These are phyloP conservation scores for Calameuta filiformis DNA, from an alignment of 2,888 invertebrate species.

Conservation along the genomic window DNA sequence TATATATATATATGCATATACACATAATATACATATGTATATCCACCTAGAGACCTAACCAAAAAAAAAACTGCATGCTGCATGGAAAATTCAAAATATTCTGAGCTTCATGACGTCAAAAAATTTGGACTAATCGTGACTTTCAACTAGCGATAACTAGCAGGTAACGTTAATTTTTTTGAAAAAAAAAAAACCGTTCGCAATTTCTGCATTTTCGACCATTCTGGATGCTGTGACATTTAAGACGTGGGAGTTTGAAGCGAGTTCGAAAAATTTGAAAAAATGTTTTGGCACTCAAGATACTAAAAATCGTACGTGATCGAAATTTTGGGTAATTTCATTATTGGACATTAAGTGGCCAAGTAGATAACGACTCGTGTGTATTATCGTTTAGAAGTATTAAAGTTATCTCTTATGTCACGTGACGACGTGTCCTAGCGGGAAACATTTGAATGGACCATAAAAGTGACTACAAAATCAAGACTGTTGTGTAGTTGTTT, in stretches of 20 bases:
- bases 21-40: slow-evolving; percentile 6
- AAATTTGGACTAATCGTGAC: too few species aligned
- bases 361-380: background rate
- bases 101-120: background rate
- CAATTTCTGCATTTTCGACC: too few species aligned
- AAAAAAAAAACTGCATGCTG: background rate
- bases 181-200: too few species aligned
- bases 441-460: background rate
- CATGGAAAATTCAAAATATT: background rate
- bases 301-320: too few species aligned
- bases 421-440: background rate
- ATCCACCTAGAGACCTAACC: background rate
- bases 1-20: slow-evolving; percentile 37
- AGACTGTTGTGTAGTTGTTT: background rate
- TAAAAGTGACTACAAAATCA: background rate
- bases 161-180: too few species aligned
- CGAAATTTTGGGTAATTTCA: too few species aligned
- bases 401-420: background rate
- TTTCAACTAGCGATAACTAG: too few species aligned
- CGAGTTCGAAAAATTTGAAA: too few species aligned
- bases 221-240: too few species aligned
- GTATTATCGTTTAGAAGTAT: background rate
- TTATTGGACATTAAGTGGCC: too few species aligned
- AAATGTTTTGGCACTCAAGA: too few species aligned
- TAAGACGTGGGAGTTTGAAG: too few species aligned